phyloP scores from a whole-genome alignment of 2,113 vertebrate species.

The Scophthalmus maximus region DNA sequence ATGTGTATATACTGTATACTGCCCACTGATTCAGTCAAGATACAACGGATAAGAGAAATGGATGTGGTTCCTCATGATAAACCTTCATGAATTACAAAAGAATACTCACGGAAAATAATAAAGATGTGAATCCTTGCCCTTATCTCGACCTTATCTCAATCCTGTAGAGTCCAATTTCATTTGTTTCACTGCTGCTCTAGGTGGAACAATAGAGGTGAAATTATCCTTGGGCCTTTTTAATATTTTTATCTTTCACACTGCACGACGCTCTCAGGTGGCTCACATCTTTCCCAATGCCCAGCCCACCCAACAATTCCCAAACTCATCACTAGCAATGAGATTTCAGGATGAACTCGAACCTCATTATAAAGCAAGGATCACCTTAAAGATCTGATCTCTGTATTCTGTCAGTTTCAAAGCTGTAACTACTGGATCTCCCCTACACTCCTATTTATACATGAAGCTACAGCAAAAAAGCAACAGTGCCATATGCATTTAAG shows the following conservation, averaged over 20 bases:
- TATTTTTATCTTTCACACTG: background rate
- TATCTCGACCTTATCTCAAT: constrained; percentile 15
- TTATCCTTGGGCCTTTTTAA: background rate
- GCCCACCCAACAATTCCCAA: background rate
- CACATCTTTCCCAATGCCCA: constrained; percentile 16
- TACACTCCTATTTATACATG: background rate
- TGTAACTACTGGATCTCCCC: too few relatives aligned
- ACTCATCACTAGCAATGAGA: background rate
- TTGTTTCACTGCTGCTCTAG: constrained; percentile 17
- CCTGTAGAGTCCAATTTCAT: background rate
- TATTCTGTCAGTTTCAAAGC: too few relatives aligned
- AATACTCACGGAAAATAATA: background rate
- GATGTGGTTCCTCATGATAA: constrained; percentile 18
- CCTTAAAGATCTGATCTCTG: background rate
- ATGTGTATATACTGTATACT: constrained; percentile 8
- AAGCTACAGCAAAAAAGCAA: background rate
- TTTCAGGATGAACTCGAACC: background rate
- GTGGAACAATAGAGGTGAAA: background rate
- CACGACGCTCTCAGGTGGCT: constrained; percentile 9
- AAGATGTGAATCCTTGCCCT: constrained; percentile 18
- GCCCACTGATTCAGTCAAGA: constrained; percentile 16
- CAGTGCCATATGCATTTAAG: background rate
- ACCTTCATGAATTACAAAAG: constrained; percentile 21
- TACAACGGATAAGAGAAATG: constrained; percentile 15
- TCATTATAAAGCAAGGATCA: background rate